Evolutionary conservation across 2,888 invertebrate genomes (phyloP).

Genomic region (Xestia rhomboidea): DNA sequence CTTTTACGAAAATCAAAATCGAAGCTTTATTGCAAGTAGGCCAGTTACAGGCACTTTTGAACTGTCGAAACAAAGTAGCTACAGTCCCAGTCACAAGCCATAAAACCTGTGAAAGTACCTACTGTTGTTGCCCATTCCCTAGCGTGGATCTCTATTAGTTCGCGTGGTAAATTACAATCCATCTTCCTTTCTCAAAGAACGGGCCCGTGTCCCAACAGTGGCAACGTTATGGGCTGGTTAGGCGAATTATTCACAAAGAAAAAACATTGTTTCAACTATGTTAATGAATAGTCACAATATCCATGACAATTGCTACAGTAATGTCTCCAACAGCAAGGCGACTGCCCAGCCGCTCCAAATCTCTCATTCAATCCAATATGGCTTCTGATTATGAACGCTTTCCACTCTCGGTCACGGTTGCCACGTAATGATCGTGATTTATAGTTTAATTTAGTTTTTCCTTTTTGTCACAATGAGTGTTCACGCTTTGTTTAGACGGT

Average conservation of each 20-base stretch:
- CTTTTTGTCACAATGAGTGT: conserved; percentile 45
- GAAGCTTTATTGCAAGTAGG: no score
- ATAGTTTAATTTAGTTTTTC: conserved; percentile 63
- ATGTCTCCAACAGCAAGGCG: conserved; percentile 14
- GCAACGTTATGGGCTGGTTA: neutral
- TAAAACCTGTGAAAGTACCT: no score
- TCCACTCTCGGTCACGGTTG: conserved; percentile 61
- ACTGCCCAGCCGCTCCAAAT: conserved; percentile 39
- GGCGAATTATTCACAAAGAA: neutral
- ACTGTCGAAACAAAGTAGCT: neutral
- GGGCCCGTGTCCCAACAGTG: neutral
- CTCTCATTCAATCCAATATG: conserved; percentile 51
- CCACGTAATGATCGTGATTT: conserved; percentile 62
- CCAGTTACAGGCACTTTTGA: no score
- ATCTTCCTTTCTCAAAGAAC: neutral
- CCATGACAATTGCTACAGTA: neutral
- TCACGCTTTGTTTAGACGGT: conserved; percentile 22
- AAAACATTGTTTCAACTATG: neutral
- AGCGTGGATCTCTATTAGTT: neutral
- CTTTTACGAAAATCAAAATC: neutral
- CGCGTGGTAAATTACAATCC: neutral
- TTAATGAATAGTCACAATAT: neutral
- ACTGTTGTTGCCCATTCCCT: no score
- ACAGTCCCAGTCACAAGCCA: no score
- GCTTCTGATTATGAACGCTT: conserved; percentile 66